phyloP scores from a whole-genome alignment of 1,140 invertebrate genomes.

The Phymorhynchus buccinoides region DNA sequence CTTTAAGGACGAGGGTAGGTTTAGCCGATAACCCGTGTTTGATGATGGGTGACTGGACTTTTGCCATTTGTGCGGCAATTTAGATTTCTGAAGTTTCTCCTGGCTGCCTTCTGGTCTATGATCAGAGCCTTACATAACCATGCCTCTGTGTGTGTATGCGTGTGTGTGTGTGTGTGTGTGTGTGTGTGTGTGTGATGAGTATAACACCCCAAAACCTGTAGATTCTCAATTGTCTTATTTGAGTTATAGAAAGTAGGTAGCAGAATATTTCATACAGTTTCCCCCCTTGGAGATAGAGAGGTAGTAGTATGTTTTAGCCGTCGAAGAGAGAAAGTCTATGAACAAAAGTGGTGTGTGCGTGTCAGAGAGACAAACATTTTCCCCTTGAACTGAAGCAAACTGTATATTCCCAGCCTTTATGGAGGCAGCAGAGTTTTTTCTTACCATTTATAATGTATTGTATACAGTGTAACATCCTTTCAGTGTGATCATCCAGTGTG shows the following conservation, averaged over 20 bases:
- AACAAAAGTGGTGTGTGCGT: too few species aligned
- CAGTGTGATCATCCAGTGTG: background rate
- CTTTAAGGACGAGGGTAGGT: too few species aligned
- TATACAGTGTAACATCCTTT: background rate
- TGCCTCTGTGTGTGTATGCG: background rate
- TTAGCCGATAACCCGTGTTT: background rate
- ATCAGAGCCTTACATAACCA: background rate
- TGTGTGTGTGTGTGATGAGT: background rate
- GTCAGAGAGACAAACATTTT: too few species aligned
- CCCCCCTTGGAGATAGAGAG: too few species aligned
- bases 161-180: background rate
- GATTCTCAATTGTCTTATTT: background rate
- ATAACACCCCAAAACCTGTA: background rate
- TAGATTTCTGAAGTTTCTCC: background rate
- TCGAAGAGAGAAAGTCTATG: background rate
- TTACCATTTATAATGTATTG: background rate
- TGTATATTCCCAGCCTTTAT: constrained; percentile 11
- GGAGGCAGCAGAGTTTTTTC: background rate
- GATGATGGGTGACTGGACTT: too few species aligned
- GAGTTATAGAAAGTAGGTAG: background rate
- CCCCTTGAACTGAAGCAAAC: too few species aligned
- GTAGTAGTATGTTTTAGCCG: too few species aligned
- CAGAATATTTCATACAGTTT: background rate
- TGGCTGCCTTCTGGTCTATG: background rate
- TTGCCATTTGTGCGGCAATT: too few species aligned